These are phyloP conservation scores for Ctenomys sociabilis DNA, from an alignment of 2,113 vertebrate species.

Conservation along the genomic window DNA sequence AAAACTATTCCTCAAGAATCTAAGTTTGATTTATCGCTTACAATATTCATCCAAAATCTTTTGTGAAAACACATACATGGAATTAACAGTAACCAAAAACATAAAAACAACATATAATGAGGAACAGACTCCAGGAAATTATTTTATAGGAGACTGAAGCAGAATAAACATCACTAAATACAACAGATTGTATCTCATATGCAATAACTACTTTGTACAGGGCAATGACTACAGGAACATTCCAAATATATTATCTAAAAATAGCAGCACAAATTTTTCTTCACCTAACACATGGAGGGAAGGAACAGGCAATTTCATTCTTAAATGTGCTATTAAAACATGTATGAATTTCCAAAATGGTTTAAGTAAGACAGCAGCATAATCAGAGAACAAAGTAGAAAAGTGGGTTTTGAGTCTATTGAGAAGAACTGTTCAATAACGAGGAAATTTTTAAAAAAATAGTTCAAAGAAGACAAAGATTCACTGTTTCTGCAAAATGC, in stretches of 20 bases:
- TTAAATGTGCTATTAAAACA: constrained; percentile 69
- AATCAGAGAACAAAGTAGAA: constrained; percentile 64
- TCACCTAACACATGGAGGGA: constrained; percentile 8
- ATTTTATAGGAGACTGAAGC: constrained; percentile 63
- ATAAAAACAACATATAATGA: constrained; percentile 55
- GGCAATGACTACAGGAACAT: constrained; percentile 50
- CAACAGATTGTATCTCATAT: constrained; percentile 26
- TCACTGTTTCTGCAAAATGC: constrained; percentile 59
- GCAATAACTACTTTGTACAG: constrained; percentile 53
- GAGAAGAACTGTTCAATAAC: constrained; percentile 46
- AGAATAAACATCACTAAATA: constrained; percentile 53
- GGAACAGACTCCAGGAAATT: constrained; percentile 14
- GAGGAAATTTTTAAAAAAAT: constrained; percentile 39
- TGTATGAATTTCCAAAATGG: constrained; percentile 49
- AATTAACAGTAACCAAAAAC: constrained; percentile 45
- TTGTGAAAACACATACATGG: constrained; percentile 11
- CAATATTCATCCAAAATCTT: constrained; percentile 35
- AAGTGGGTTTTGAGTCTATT: constrained; percentile 25
- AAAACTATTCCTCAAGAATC: constrained; percentile 56
- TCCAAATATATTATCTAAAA: constrained; percentile 54
- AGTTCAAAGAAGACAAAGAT: constrained; percentile 64
- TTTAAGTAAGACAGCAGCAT: constrained; percentile 26
- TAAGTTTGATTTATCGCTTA: constrained; percentile 41
- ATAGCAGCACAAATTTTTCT: constrained; percentile 58
- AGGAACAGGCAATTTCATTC: constrained; percentile 63